Percentiles rank a stretch among this genome's conserved stretches.
These are phyloP conservation scores for Plagiodera versicolora DNA, from an alignment of 2,888 invertebrate genomes.

Conservation along the genomic window DNA sequence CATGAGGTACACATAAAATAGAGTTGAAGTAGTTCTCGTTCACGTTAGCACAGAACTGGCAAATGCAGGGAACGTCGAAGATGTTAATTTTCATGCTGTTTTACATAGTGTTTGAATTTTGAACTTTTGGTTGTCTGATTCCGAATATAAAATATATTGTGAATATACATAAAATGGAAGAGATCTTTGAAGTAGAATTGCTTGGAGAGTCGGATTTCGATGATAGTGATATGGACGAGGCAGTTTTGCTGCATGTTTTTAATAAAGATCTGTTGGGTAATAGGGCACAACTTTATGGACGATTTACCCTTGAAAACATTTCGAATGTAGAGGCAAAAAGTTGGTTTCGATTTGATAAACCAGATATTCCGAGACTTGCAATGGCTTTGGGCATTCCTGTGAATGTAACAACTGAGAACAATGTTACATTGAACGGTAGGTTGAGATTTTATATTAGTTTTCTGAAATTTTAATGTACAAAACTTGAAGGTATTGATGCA, in stretches of 20 bases:
- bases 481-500: slow-evolving; percentile 1
- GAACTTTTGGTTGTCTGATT: too few relatives aligned
- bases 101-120: too few relatives aligned
- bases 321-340: slow-evolving; percentile 7
- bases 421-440: background rate
- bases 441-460: background rate
- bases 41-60: too few relatives aligned
- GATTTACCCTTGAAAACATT: slow-evolving; percentile 9
- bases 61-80: too few relatives aligned
- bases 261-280: background rate
- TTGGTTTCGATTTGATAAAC: background rate
- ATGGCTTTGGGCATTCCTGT: background rate
- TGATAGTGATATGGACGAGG: background rate
- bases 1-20: too few relatives aligned
- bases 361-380: background rate
- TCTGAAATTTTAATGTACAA: background rate
- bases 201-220: background rate
- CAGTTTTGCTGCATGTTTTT: background rate
- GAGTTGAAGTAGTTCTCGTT: too few relatives aligned
- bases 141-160: too few relatives aligned
- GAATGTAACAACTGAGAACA: background rate
- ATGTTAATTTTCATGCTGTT: too few relatives aligned
- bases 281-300: slow-evolving; percentile 12
- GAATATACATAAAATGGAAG: too few relatives aligned
- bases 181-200: background rate